A percentile compares a stretch with the other conserved stretches of the same genome.
phyloP scores from a whole-genome alignment of 2,113 vertebrate species.

The Mirounga angustirostris region DNA sequence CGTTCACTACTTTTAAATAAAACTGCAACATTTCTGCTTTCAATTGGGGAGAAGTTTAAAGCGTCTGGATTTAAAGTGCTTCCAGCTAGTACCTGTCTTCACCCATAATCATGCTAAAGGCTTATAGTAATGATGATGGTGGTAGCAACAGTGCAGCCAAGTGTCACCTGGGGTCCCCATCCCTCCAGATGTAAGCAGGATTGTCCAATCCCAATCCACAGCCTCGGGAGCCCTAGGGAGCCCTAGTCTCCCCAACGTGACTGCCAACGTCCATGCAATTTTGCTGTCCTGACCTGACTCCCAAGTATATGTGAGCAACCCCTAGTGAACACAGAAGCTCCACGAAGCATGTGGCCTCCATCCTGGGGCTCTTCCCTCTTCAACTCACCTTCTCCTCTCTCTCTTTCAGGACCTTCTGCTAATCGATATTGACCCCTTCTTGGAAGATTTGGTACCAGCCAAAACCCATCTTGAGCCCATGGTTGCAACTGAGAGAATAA shows the following conservation, averaged over 20 bases:
- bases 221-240: neutral
- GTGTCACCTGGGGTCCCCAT: neutral
- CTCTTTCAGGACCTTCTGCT: neutral
- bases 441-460: neutral
- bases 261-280: neutral
- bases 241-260: accelerated
- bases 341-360: accelerated
- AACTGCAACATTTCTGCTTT: neutral
- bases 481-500: neutral
- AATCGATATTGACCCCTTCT: neutral
- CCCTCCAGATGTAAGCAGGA: neutral
- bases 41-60: neutral
- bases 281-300: accelerated
- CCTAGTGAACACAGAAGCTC: neutral
- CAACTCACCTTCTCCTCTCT: neutral
- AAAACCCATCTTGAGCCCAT: neutral
- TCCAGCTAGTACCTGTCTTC: neutral
- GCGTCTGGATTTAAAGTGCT: neutral
- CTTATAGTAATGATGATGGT: accelerated
- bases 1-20: neutral
- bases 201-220: neutral
- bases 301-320: accelerated
- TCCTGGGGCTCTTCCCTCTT: accelerated
- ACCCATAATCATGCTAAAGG: neutral
- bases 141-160: accelerated